Conservation (phyloP, 2,888 invertebrate species). For the Hedya salicella region DNA sequence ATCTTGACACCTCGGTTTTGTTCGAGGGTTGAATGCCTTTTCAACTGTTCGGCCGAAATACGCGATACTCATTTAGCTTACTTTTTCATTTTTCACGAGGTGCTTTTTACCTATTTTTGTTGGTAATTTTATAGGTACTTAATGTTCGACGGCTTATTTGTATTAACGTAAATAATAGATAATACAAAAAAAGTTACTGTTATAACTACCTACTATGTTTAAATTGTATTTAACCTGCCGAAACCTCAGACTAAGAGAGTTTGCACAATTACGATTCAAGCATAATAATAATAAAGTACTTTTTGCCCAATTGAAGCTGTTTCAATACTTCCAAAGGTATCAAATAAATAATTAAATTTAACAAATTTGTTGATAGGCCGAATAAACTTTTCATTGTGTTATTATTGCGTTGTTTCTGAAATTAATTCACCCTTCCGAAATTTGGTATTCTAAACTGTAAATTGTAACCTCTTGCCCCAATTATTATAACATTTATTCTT, state of each 20-base stretch:
- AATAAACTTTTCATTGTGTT: constrained; percentile 64
- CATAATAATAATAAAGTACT: too few relatives aligned
- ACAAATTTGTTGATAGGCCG: constrained; percentile 50
- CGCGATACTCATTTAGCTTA: constrained; percentile 18
- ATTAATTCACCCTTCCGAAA: constrained; percentile 80
- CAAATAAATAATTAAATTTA: constrained; percentile 55
- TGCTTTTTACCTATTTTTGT: not conserved
- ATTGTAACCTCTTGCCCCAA: constrained; percentile 79
- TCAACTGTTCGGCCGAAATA: constrained; percentile 20
- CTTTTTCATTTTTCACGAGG: not conserved
- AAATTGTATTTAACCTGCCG: too few relatives aligned
- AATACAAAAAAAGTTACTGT: too few relatives aligned
- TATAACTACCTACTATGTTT: too few relatives aligned
- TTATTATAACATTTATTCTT: constrained; percentile 84
- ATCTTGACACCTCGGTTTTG: constrained; percentile 62
- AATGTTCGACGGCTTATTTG: too few relatives aligned
- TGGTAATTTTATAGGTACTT: too few relatives aligned
- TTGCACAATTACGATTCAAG: too few relatives aligned
- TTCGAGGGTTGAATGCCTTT: constrained; percentile 42
- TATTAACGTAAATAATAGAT: too few relatives aligned
- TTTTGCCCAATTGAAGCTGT: not conserved
- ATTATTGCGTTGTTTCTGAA: constrained; percentile 66
- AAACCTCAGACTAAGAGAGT: too few relatives aligned
- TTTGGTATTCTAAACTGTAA: constrained; percentile 77
- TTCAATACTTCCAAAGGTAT: constrained; percentile 5